Percentiles rank a stretch among this genome's conserved stretches.
phyloP scores from a whole-genome alignment of 2,113 vertebrate species.

The Psilopogon haemacephalus region DNA sequence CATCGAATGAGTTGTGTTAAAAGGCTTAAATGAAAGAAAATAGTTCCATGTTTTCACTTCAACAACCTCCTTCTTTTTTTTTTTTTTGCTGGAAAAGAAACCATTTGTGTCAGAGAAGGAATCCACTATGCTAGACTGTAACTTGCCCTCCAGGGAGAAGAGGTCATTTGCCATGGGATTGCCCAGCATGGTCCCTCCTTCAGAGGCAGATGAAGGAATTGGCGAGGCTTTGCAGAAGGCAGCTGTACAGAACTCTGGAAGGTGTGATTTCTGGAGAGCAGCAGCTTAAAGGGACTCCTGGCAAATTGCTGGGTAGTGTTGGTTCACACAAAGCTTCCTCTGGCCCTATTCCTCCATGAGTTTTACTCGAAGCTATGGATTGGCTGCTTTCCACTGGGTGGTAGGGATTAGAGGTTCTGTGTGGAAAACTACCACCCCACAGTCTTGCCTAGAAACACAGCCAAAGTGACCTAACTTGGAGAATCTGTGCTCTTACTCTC shows the following conservation, averaged over 20 bases:
- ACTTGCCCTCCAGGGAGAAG: not conserved
- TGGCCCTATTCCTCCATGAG: not conserved
- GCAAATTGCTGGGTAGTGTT: conserved; percentile 9
- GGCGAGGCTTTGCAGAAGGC: not conserved
- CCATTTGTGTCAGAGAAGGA: not conserved
- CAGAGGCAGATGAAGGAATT: not conserved
- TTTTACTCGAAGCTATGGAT: not conserved
- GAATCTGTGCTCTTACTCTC: not conserved
- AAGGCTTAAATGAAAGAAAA: conserved; percentile 8
- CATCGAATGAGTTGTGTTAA: not conserved
- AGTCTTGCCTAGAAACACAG: not conserved
- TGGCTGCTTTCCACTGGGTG: conserved; percentile 7
- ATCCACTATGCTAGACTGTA: not conserved
- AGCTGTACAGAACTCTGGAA: not conserved
- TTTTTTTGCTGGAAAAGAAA: not conserved
- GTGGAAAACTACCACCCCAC: conserved; percentile 6
- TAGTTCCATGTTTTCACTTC: not conserved
- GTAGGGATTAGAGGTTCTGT: not conserved
- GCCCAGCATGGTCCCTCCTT: not conserved
- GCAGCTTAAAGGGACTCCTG: not conserved
- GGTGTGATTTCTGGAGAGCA: conserved; percentile 28
- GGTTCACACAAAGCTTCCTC: not conserved
- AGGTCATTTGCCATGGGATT: not conserved
- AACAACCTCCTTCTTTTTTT: not conserved
- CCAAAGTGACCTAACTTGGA: not conserved